Base-by-base conservation (phyloP, 2,113 vertebrate genomes). In the Paraplagusia blochii region DNA sequence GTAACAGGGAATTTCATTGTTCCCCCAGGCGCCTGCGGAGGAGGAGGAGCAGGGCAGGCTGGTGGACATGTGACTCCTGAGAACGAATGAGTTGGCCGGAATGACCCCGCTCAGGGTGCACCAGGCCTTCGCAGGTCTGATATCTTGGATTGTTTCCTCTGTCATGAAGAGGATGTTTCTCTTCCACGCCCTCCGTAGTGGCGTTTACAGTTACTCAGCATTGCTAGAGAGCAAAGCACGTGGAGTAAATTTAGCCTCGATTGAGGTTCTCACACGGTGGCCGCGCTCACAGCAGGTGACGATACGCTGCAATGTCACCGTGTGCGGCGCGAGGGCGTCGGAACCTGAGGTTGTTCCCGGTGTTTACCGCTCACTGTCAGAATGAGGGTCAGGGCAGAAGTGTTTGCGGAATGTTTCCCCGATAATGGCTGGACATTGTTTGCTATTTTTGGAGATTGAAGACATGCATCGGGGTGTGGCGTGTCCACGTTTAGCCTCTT, bases 1-100 rank as follows among this genome's bases (percentile, higher is more conserved):
- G 75, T 72, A 79, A 87, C 76, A 88, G 84, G 66, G 69, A 81
- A 80, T 50, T 53, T 69, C 89, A 90, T 90, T 91, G 89, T 90
- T 85, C 86, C 69, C 40, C 0, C 51, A 85, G 87, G 85, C 83
- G 87, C 82, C 86, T 78, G 74, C 66, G 81, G 81, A 87, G 77
- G 88, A 88, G 86, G 81, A 29, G 22, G 22, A 29, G 6, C 53
- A 72, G 73, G 6, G 53, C 65, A 53, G 53, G 67, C 69, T 58
- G 65, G 58, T 50, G 77, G 72, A 62, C 82, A 86, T 82, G 85
- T 86, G 87, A 90, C 76, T 71, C 61, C n/a, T 55, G 44, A 69
- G 65, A 80, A 47, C 72, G 29, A 70, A 72, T 58, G 70, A 74
- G 68, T 49, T 42, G 40, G 52, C 44, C 76, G 44, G 49, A 74